Evolutionary conservation across 1,140 invertebrate genomes (phyloP), one percentile per base, ranked within the genome.

Genomic region (Lethocerus indicus): DNA sequence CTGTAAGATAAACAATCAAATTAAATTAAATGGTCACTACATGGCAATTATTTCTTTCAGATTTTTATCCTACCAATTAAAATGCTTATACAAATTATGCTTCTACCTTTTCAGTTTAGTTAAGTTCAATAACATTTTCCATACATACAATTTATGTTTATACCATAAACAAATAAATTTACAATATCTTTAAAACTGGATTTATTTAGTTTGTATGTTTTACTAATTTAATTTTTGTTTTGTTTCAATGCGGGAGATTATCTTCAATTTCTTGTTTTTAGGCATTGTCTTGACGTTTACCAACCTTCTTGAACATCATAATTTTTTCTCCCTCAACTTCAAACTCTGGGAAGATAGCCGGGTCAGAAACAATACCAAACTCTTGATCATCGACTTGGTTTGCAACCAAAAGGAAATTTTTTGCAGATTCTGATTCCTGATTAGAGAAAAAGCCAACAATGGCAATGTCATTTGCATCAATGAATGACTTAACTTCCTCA

Each of bases 391-490:
- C 93, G 58, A 87, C 69, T 12, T 67, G 63, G 55, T 72, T 72
- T 48, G 89, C 94, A 56, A 81, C 81, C 54, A 78, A 71, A 49
- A 88, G 65, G 72, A 87, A 98, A 41, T 74, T 70, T 67, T 93
- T 91, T 26, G 90, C 91, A 44, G 70, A 77, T 23, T 76, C 79
- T 42, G 78, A 78, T 32, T 78, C 72, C 42, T 71, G 66, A 64
- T 95, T 83, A 68, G 87, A 83, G 75, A 97, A 98, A 77, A 93
- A 97, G 65, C 92, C 95, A 62, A 92, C 77, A 62, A 91, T 77
- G 47, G 81, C 79, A 53, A 87, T 82, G 53, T 87, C 76, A 57
- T 80, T 75, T 12, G 72, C 76, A 21, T 86, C 83, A 49, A 86
- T 78, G 60, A 98, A 83, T 42, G 76, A 72, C 62, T 92, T 90